Evolutionary conservation across 1,140 invertebrate genomes (phyloP).

Genomic region (Neodiprion pinetum): DNA sequence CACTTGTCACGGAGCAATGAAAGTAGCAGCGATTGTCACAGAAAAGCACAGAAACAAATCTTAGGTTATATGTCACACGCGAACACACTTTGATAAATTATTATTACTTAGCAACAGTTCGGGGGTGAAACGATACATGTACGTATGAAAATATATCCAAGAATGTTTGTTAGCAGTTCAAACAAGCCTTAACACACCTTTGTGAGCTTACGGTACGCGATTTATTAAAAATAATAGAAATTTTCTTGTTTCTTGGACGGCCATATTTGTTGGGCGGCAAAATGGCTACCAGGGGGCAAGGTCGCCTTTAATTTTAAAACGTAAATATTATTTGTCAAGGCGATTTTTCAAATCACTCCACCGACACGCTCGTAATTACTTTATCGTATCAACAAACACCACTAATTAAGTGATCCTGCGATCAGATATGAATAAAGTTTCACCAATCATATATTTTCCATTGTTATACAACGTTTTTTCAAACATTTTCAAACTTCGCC

Average conservation of each 20-base stretch:
- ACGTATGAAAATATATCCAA: not conserved
- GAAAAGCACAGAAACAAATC: conserved; percentile 5
- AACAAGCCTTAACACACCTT: not conserved
- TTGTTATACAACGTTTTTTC: no score
- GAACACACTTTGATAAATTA: conserved; percentile 7
- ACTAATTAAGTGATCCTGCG: no score
- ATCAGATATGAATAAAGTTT: no score
- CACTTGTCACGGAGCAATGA: no score
- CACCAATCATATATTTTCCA: no score
- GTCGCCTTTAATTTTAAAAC: not conserved
- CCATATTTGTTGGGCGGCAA: conserved; percentile 27
- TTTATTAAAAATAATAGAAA: conserved; percentile 26
- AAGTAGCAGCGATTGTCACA: not conserved
- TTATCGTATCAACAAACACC: no score
- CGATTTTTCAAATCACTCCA: not conserved
- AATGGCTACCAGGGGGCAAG: conserved; percentile 20
- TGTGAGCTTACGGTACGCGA: not conserved
- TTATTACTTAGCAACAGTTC: not conserved
- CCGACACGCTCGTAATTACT: not conserved
- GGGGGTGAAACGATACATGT: not conserved
- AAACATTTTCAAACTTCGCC: no score
- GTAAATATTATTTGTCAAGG: not conserved
- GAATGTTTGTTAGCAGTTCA: not conserved
- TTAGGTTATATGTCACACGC: conserved; percentile 28
- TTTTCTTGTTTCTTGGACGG: conserved; percentile 23